phyloP scores from a whole-genome alignment of 2,888 invertebrate species.

The Lycophotia porphyrea region DNA sequence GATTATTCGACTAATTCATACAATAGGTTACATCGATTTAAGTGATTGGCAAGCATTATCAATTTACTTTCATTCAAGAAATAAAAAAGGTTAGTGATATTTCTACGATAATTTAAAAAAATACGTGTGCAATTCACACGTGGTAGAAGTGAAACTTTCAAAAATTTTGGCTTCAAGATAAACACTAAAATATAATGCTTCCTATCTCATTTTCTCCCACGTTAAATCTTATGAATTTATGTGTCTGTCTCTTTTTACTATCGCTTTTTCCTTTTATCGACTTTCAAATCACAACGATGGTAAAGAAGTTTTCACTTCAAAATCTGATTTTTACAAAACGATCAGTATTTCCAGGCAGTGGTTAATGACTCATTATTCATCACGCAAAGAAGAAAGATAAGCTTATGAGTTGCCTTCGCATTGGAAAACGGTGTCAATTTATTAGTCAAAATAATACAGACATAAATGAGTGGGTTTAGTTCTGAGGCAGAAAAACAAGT shows the following conservation, averaged over 20 bases:
- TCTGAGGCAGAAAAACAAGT: background rate
- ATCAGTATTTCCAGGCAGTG: background rate
- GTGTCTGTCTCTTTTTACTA: too few relatives aligned
- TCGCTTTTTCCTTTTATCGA: too few relatives aligned
- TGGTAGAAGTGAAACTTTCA: too few relatives aligned
- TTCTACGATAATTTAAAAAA: too few relatives aligned
- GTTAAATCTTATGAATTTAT: too few relatives aligned
- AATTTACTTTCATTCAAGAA: background rate
- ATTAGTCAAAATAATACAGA: background rate
- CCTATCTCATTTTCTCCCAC: too few relatives aligned
- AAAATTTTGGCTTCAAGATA: too few relatives aligned
- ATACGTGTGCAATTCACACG: too few relatives aligned
- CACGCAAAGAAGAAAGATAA: too few relatives aligned
- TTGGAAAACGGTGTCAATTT: background rate
- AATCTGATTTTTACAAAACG: background rate
- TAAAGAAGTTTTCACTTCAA: too few relatives aligned
- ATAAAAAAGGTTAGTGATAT: background rate
- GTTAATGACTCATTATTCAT: background rate
- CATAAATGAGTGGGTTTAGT: background rate
- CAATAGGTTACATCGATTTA: slow-evolving; percentile 19
- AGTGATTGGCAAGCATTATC: background rate
- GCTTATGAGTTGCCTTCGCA: background rate
- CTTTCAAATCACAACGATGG: too few relatives aligned
- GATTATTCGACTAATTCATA: slow-evolving; percentile 57
- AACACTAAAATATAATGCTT: too few relatives aligned